Conservation (phyloP, 2,113 vertebrate species). For the Lagopus leucura region DNA sequence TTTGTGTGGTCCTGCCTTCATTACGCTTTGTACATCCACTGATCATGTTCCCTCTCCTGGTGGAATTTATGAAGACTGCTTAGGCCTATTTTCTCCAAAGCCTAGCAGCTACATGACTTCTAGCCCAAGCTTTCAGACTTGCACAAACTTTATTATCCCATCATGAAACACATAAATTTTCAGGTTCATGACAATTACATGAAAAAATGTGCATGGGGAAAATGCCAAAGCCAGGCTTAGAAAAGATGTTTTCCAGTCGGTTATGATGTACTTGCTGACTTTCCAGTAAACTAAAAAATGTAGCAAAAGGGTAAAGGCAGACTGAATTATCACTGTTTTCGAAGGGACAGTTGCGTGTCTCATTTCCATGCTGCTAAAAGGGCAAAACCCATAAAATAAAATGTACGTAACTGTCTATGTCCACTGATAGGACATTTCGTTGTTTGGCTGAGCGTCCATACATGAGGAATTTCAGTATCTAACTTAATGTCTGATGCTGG, state of each 20-base stretch:
- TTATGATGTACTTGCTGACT: background rate
- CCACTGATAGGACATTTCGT: background rate
- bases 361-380: background rate
- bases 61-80: background rate
- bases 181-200: background rate
- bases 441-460: background rate
- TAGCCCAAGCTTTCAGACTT: background rate
- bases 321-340: background rate
- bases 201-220: background rate
- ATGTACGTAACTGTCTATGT: background rate
- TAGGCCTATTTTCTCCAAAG: background rate
- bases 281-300: background rate
- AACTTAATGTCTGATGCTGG: background rate
- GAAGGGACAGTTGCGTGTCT: background rate
- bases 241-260: conserved; percentile 4
- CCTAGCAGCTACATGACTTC: background rate
- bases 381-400: background rate
- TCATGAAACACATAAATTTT: background rate
- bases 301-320: background rate
- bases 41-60: background rate
- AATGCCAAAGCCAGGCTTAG: conserved; percentile 9
- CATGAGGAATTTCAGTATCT: background rate
- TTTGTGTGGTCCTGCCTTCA: accelerated
- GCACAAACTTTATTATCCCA: background rate
- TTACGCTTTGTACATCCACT: background rate